Evolutionary conservation across 2,113 vertebrate species (phyloP).

Genomic region (Epinephelus cyanopodus): DNA sequence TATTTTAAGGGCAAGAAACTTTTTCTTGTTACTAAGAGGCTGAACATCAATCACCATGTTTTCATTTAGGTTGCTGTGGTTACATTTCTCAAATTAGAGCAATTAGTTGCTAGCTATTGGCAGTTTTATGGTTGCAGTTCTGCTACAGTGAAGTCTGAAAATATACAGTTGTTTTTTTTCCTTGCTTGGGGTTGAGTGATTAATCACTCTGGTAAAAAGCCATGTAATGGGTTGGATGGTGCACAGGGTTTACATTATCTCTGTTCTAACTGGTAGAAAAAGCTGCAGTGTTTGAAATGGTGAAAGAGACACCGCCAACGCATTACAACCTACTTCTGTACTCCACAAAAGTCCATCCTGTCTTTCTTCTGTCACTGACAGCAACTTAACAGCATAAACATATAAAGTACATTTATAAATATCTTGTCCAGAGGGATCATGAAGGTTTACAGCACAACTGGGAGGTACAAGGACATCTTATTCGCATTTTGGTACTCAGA

Average conservation of each 20-base stretch:
- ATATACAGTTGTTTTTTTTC: constrained; percentile 23
- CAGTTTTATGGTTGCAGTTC: constrained; percentile 35
- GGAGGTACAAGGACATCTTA: neutral
- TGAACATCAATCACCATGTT: constrained; percentile 11
- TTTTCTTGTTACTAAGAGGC: constrained; percentile 2
- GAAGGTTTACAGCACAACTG: neutral
- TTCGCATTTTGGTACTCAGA: constrained; percentile 5
- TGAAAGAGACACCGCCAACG: constrained; percentile 7
- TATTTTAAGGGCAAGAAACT: neutral
- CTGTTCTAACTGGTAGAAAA: constrained; percentile 5
- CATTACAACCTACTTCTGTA: neutral
- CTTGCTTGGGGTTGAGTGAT: constrained; percentile 30
- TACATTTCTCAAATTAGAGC: constrained; percentile 27
- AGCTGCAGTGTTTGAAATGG: neutral
- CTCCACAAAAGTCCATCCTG: neutral
- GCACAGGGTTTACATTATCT: constrained; percentile 28
- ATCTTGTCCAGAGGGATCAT: neutral
- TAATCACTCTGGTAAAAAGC: constrained; percentile 44
- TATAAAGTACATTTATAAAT: constrained; percentile 5
- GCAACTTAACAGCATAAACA: constrained; percentile 10
- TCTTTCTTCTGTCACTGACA: neutral
- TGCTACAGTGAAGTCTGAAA: constrained; percentile 16
- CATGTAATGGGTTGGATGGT: constrained; percentile 40
- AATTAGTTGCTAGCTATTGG: constrained; percentile 40
- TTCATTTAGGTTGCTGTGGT: constrained; percentile 17